phyloP scores from a whole-genome alignment of 2,888 invertebrate genomes.

The Nymphalis c-album region DNA sequence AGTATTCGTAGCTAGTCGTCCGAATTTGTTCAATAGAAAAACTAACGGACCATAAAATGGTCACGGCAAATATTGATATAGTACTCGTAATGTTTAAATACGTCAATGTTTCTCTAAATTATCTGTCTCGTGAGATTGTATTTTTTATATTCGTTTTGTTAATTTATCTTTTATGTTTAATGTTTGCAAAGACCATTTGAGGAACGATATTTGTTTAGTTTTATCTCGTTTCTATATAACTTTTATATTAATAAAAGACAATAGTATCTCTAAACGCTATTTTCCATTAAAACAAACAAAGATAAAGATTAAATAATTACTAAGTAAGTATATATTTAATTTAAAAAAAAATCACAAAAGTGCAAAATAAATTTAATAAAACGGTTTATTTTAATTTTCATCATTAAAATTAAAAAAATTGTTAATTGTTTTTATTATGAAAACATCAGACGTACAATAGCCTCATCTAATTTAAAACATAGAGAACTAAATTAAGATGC shows the following conservation, averaged over 20 bases:
- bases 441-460: no score
- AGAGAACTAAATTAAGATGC: neutral
- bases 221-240: neutral
- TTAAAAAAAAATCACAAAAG: no score
- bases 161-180: slow-evolving; percentile 4
- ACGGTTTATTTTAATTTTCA: no score
- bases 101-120: slow-evolving; percentile 4
- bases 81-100: slow-evolving; percentile 43
- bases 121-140: slow-evolving; percentile 12
- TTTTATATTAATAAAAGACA: no score
- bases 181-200: neutral
- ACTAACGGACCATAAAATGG: slow-evolving; percentile 10
- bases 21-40: neutral
- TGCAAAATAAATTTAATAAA: no score
- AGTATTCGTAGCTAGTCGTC: neutral
- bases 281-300: no score
- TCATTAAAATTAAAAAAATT: no score
- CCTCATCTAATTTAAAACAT: no score
- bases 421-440: no score
- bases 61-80: slow-evolving; percentile 49
- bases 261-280: no score
- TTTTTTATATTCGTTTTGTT: slow-evolving; percentile 13
- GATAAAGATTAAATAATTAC: no score
- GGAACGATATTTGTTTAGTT: neutral
- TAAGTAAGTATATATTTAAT: no score